phyloP scores from a whole-genome alignment of 2,888 invertebrate species.

The Chrysolina americana region DNA sequence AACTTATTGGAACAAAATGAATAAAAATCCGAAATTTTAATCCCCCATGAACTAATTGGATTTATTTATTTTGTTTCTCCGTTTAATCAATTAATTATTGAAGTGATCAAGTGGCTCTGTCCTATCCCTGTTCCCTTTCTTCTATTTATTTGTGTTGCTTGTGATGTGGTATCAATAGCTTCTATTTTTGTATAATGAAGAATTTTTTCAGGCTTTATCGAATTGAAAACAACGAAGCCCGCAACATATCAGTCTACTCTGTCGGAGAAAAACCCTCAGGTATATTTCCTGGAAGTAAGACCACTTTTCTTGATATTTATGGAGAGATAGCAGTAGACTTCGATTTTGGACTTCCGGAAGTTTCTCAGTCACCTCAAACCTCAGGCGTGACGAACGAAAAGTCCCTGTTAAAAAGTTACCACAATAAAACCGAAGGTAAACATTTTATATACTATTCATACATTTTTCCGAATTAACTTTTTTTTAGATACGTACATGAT shows the following conservation, averaged over 20 bases:
- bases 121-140: too few species aligned
- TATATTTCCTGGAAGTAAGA: conserved; percentile 64
- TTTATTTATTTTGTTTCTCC: too few species aligned
- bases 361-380: conserved; percentile 30
- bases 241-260: conserved; percentile 57
- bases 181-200: background rate
- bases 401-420: background rate
- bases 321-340: conserved; percentile 92
- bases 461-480: background rate
- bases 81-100: too few species aligned
- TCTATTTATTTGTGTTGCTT: too few species aligned
- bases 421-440: conserved; percentile 17
- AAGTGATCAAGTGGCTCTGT: too few species aligned
- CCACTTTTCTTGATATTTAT: conserved; percentile 70
- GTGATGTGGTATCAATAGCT: too few species aligned
- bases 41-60: too few species aligned
- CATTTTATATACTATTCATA: background rate
- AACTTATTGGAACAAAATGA: too few species aligned
- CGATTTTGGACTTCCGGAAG: conserved; percentile 79
- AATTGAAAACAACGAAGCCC: conserved; percentile 60
- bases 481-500: conserved; percentile 44
- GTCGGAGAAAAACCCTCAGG: conserved; percentile 65
- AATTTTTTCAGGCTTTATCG: conserved; percentile 62
- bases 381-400: background rate
- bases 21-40: too few species aligned